A percentile compares a stretch with the other conserved stretches of the same genome.
Conservation (phyloP, 2,888 invertebrate species). For the Tuberolachnus salignus region DNA sequence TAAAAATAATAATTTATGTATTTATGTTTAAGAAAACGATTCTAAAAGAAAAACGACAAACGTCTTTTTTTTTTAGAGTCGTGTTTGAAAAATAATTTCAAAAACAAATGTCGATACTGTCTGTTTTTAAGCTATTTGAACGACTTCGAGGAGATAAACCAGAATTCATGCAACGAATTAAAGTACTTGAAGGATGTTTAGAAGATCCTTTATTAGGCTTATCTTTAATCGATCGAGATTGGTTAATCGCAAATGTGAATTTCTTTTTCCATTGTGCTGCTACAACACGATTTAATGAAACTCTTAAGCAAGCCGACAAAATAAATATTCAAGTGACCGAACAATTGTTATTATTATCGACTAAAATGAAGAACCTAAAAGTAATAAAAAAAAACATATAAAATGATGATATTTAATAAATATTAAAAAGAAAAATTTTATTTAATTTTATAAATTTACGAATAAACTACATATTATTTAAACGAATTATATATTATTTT, state of each 20-base stretch:
- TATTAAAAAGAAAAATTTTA: no score
- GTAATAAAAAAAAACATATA: neutral
- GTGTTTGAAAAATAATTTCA: no score
- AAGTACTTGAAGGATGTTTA: slow-evolving; percentile 4
- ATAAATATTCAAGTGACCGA: slow-evolving; percentile 22
- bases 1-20: no score
- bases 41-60: no score
- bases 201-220: neutral
- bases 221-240: neutral
- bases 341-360: slow-evolving; percentile 7
- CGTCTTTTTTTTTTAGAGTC: no score
- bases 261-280: slow-evolving; percentile 33
- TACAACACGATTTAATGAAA: slow-evolving; percentile 8
- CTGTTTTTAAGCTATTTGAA: slow-evolving; percentile 1
- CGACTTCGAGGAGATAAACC: slow-evolving; percentile 16
- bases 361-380: slow-evolving; percentile 4
- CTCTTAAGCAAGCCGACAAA: neutral
- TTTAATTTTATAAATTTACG: no score
- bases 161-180: neutral
- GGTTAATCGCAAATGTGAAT: slow-evolving; percentile 24
- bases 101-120: neutral
- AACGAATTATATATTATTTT: no score
- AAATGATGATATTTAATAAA: no score
- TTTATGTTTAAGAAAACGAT: no score
- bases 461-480: no score